Evolutionary conservation across 2,888 invertebrate genomes (phyloP).

Genomic region (Ommatoiulus sabulosus): DNA sequence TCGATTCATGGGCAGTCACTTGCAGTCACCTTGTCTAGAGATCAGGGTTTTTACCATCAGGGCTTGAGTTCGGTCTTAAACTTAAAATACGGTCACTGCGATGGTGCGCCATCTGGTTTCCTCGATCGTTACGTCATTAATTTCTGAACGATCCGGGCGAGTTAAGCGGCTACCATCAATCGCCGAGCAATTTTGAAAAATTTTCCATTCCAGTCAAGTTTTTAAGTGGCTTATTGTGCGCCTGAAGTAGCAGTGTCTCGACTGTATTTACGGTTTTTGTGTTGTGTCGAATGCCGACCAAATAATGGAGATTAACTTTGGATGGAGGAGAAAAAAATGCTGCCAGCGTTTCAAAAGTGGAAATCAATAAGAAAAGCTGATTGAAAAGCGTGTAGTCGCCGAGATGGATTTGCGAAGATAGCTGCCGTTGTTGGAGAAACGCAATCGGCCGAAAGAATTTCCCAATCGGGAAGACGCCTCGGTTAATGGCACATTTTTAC

Average conservation of each 20-base stretch:
- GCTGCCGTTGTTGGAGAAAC: slow-evolving; percentile 15
- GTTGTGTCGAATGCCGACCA: slow-evolving; percentile 39
- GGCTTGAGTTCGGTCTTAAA: not conserved
- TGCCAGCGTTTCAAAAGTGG: slow-evolving; percentile 48
- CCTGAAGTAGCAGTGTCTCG: not conserved
- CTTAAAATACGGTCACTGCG: not conserved
- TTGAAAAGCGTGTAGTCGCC: slow-evolving; percentile 48
- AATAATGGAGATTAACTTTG: slow-evolving; percentile 46
- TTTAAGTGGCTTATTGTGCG: slow-evolving; percentile 36
- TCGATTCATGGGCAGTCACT: too few species aligned
- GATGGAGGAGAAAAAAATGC: slow-evolving; percentile 19
- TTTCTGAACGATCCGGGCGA: not conserved
- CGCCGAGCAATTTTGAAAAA: not conserved
- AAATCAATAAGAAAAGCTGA: slow-evolving; percentile 48
- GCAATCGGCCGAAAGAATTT: slow-evolving; percentile 48
- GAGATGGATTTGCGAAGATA: slow-evolving; percentile 12
- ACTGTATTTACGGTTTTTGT: slow-evolving; percentile 44
- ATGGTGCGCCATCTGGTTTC: not conserved
- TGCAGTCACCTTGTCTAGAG: too few species aligned
- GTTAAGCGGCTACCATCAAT: not conserved
- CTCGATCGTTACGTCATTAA: not conserved
- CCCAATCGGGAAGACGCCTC: slow-evolving; percentile 47
- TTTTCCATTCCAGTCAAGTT: slow-evolving; percentile 22
- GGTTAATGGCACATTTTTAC: slow-evolving; percentile 47
- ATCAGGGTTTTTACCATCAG: not conserved